Base-by-base conservation (phyloP, 2,888 invertebrate genomes). In the Heliconius cydno region DNA sequence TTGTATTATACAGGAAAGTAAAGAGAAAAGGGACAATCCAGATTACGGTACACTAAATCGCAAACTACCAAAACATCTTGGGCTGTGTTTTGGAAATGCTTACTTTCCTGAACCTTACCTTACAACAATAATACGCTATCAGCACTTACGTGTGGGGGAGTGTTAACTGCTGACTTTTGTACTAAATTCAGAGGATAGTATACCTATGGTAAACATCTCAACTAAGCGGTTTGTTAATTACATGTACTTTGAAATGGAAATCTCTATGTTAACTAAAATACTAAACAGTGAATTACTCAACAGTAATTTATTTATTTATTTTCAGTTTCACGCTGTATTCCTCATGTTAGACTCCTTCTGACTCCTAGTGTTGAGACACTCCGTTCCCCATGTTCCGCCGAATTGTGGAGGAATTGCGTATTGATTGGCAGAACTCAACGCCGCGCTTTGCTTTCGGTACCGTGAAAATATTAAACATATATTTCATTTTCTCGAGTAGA, bases 1-100 rank as follows among this genome's bases (percentile, higher is more conserved):
- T 57, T 57, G 10, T 41, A 60, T 34, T 57, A 60, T 60, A 57
- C 34, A n/a, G 30, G 19, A 57, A 72, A 30, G 57, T 73, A 34
- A 13, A 73, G 9, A 38, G 46, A 25, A 73, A 73, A 73, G n/a
- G 34, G 73, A 60, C 73, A 73, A 73, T 73, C 73, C 73, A n/a
- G 15, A 46, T 75, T 75, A 66, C 28, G 65, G 34, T 28, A 10
- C 41, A 65, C 75, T 75, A 75, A 75, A 41, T 75, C 65, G 41
- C 63, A 63, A n/a, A 75, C 41, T 34, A 66, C 65, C 65, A 75
- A 75, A 41, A 65, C 63, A 75, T 75, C 66, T 75, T 75, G 63
- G 65, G 28, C 63, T 46, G 65, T 46, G 41, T 75, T 65, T 66
- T 46, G 41, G 63, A 66, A 63, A 65, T 66, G 65, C 63, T 75